Evolutionary conservation across 1,140 invertebrate species (phyloP).

Genomic region (Caenorhabditis elegans): WBcel235 BX284604.4:5664501-5665000

Average conservation of each 20-base stretch:
- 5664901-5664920: not conserved
- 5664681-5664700: not conserved
- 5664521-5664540: not conserved
- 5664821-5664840: not conserved
- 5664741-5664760: not conserved
- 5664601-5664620: not conserved
- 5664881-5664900: not conserved
- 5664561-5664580: conserved; percentile 6
- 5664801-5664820: not conserved
- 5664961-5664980: no score
- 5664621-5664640: not conserved
- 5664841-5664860: not conserved
- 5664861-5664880: conserved; percentile 7
- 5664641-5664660: not conserved
- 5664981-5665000: no score
- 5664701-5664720: not conserved
- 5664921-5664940: conserved; percentile 17
- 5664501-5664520: not conserved
- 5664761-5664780: not conserved
- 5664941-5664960: not conserved
- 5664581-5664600: not conserved
- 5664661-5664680: not conserved
- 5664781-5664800: not conserved
- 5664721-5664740: not conserved
- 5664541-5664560: not conserved